These are phyloP conservation scores for Malurus leucopterus DNA, from an alignment of 2,797 vertebrate genomes.

Conservation along the genomic window DNA sequence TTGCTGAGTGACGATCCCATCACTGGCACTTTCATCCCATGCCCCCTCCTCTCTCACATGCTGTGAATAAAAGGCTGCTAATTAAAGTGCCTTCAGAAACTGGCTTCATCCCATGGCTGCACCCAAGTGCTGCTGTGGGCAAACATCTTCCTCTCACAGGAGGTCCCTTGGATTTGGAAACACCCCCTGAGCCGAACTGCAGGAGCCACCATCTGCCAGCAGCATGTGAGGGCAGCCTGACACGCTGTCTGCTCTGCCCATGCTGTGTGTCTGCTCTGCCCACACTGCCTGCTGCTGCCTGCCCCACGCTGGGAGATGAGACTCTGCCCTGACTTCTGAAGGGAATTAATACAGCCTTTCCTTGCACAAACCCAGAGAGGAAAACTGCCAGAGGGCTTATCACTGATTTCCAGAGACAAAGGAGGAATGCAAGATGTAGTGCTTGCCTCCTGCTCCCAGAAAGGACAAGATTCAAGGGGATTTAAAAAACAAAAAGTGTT, in stretches of 20 bases:
- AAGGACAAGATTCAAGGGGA: neutral
- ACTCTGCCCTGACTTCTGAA: neutral
- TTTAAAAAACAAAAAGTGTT: neutral
- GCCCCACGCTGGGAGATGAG: accelerated
- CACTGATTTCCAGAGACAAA: neutral
- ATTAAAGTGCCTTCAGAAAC: neutral
- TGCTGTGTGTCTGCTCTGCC: neutral
- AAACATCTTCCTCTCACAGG: neutral
- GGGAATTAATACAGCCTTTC: neutral
- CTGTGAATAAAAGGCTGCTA: neutral
- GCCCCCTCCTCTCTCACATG: neutral
- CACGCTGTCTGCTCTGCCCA: neutral
- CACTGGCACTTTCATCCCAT: neutral
- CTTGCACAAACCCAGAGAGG: neutral
- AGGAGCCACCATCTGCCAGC: neutral
- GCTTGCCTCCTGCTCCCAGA: neutral
- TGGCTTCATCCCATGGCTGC: neutral
- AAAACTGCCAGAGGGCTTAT: neutral
- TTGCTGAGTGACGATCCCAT: accelerated
- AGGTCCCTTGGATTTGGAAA: neutral
- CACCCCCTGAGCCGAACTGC: neutral
- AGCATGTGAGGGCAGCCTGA: neutral
- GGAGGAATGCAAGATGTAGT: neutral
- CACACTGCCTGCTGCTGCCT: neutral
- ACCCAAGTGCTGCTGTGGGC: neutral